Percentiles rank a stretch among this genome's conserved stretches.
These are phyloP conservation scores for Linyphia triangularis DNA, from an alignment of 2,888 invertebrate genomes.

Conservation along the genomic window DNA sequence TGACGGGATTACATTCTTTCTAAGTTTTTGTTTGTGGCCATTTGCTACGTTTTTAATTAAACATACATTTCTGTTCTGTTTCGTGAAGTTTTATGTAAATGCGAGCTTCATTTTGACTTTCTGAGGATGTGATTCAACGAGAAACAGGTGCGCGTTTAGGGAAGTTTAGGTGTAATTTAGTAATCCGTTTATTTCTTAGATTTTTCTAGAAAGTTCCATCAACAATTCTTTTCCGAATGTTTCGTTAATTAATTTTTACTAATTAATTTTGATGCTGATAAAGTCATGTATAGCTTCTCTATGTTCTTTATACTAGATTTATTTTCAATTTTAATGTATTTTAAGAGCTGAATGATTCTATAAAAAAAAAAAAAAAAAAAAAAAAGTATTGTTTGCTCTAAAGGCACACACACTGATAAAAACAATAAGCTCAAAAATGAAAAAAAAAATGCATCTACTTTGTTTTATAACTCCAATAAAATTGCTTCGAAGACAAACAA, in stretches of 20 bases:
- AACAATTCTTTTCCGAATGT: neutral
- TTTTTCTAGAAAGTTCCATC: neutral
- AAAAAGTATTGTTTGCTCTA: no score
- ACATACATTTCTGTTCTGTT: constrained; percentile 6
- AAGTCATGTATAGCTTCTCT: neutral
- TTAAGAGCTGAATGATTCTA: no score
- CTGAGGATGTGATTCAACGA: neutral
- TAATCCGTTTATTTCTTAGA: neutral
- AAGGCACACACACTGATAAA: no score
- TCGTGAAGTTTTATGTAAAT: constrained; percentile 29
- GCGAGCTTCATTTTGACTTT: constrained; percentile 3
- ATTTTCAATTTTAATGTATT: no score
- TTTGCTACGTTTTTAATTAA: constrained; percentile 32
- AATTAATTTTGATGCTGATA: neutral
- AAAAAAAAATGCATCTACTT: no score
- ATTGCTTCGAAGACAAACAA: no score
- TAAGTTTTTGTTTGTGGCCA: neutral
- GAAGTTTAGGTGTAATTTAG: neutral
- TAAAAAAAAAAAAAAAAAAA: no score
- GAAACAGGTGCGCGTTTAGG: neutral
- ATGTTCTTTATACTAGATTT: neutral
- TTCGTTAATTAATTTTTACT: neutral
- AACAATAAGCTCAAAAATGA: no score
- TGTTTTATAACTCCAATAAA: no score
- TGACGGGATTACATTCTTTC: constrained; percentile 11